Evolutionary conservation across 1,140 invertebrate genomes (phyloP).

Genomic region (Heliconius himera): DNA sequence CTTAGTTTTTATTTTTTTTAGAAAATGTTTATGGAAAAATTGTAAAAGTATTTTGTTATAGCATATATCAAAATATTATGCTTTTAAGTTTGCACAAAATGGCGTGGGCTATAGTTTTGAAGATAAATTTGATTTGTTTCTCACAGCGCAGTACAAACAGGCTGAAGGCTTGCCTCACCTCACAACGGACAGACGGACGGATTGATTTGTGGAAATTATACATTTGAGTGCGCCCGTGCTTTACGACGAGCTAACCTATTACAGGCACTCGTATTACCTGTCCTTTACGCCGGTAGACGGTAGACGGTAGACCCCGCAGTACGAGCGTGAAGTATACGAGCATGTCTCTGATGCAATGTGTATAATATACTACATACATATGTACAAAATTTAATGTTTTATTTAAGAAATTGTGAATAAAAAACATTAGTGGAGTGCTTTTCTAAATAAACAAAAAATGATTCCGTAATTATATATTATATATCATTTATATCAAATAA

Average conservation of each 20-base stretch:
- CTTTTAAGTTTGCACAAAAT: background rate
- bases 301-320: too few relatives aligned
- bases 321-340: too few relatives aligned
- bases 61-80: background rate
- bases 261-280: constrained; percentile 18
- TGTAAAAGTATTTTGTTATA: too few relatives aligned
- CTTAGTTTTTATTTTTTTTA: too few relatives aligned
- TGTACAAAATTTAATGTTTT: background rate
- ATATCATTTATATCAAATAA: too few relatives aligned
- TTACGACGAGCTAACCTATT: constrained; percentile 32
- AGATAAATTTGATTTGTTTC: constrained; percentile 10
- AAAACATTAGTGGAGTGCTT: too few relatives aligned
- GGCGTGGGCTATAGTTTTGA: background rate
- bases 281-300: background rate
- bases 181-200: constrained; percentile 17
- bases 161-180: constrained; percentile 13
- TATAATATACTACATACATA: background rate
- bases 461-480: too few relatives aligned
- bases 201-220: constrained; percentile 60
- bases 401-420: too few relatives aligned
- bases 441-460: too few relatives aligned
- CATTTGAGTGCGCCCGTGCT: constrained; percentile 36
- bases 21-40: too few relatives aligned
- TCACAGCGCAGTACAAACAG: background rate
- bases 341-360: background rate